Evolutionary conservation across 2,888 invertebrate genomes (phyloP).

Genomic region (Mesopsocus fuscifrons): DNA sequence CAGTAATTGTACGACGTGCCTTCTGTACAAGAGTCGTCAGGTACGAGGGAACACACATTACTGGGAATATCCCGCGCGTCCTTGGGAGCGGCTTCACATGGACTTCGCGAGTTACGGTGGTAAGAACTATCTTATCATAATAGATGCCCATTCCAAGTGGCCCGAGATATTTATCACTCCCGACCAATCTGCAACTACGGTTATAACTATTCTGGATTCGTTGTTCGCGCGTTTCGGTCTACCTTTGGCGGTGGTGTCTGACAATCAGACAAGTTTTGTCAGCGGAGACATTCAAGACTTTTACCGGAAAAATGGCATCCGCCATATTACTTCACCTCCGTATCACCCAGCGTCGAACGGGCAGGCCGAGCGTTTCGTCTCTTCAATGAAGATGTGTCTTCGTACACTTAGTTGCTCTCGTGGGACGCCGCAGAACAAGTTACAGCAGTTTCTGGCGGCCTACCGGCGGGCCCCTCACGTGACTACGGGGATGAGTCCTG

Average conservation of each 20-base stretch:
- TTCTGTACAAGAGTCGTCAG: conserved; percentile 16
- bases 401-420: conserved; percentile 8
- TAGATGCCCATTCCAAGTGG: conserved; percentile 20
- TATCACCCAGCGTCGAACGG: conserved; percentile 13
- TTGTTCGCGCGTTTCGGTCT: conserved; percentile 17
- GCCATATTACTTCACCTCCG: conserved; percentile 15
- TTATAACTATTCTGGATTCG: conserved; percentile 15
- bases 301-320: conserved; percentile 15
- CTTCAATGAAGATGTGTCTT: conserved; percentile 13
- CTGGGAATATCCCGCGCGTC: conserved; percentile 17
- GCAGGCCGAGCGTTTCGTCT: conserved; percentile 12
- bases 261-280: conserved; percentile 18
- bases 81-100: conserved; percentile 19
- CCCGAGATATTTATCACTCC: no score
- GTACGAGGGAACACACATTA: conserved; percentile 17
- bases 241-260: conserved; percentile 16
- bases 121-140: conserved; percentile 15
- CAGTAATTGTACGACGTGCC: conserved; percentile 17
- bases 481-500: conserved; percentile 13
- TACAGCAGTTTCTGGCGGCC: conserved; percentile 13
- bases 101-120: no score
- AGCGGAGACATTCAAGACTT: conserved; percentile 16
- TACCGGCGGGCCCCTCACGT: conserved; percentile 15
- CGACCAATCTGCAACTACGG: conserved; percentile 17
- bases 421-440: conserved; percentile 9